These are phyloP conservation scores for Pheosia tremula DNA, from an alignment of 2,888 invertebrate genomes.

Conservation along the genomic window DNA sequence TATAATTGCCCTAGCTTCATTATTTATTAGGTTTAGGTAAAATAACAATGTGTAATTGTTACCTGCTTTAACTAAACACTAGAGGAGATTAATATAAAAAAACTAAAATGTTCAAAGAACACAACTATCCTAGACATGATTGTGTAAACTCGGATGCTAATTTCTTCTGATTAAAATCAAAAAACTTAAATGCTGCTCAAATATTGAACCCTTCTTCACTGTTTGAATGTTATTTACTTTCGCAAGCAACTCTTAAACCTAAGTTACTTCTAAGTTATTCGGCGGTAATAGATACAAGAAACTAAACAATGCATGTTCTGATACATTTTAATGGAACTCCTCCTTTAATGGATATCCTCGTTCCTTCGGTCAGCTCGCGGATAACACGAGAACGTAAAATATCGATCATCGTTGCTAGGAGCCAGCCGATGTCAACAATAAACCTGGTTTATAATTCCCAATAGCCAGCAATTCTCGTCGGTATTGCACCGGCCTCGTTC, in stretches of 20 bases:
- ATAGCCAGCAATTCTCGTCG: constrained; percentile 52
- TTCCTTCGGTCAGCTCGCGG: constrained; percentile 22
- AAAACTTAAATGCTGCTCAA: too few relatives aligned
- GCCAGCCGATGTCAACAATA: constrained; percentile 52
- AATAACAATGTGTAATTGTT: neutral
- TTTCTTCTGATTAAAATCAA: too few relatives aligned
- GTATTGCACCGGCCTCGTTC: constrained; percentile 22
- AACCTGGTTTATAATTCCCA: constrained; percentile 70
- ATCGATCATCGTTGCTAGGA: constrained; percentile 67
- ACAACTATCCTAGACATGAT: too few relatives aligned
- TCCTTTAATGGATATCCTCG: neutral
- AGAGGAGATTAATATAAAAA: too few relatives aligned
- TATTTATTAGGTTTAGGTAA: neutral
- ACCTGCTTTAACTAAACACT: too few relatives aligned
- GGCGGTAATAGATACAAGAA: too few relatives aligned
- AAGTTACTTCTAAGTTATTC: too few relatives aligned
- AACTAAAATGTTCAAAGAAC: too few relatives aligned
- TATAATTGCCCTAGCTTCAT: neutral
- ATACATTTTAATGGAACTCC: neutral
- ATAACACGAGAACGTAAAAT: constrained; percentile 46
- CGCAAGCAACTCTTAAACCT: too few relatives aligned
- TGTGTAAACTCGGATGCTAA: too few relatives aligned
- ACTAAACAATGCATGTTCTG: neutral
- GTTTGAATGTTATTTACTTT: too few relatives aligned
- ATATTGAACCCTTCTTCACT: too few relatives aligned